These are phyloP conservation scores for Geotrupes spiniger DNA, from an alignment of 2,888 invertebrate genomes.

Conservation along the genomic window DNA sequence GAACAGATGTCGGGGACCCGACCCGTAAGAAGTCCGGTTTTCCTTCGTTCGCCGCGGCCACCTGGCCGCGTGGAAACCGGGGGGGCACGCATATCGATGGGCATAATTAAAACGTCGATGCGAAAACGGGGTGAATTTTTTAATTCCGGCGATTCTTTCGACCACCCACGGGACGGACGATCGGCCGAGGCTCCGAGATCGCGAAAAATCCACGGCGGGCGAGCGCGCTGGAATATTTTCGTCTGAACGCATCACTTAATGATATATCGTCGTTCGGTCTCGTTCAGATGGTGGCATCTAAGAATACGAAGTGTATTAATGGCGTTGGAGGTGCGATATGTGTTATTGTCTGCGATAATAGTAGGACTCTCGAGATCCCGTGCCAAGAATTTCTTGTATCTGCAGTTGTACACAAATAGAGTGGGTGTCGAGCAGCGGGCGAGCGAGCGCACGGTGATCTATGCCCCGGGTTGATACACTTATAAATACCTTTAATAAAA, in stretches of 20 bases:
- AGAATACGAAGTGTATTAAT: slow-evolving; percentile 22
- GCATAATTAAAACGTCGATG: slow-evolving; percentile 2
- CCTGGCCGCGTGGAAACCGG: neutral
- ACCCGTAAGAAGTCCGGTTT: neutral
- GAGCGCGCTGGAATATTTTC: no score
- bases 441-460: slow-evolving; percentile 3
- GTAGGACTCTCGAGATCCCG: slow-evolving; percentile 4
- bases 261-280: slow-evolving; percentile 5
- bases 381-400: slow-evolving; percentile 12
- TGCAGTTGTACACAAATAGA: slow-evolving; percentile 10
- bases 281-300: slow-evolving; percentile 6
- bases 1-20: slow-evolving; percentile 1
- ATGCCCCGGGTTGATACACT: slow-evolving; percentile 11
- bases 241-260: neutral
- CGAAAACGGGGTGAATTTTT: no score
- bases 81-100: neutral
- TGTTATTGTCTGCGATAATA: slow-evolving; percentile 32
- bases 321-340: slow-evolving; percentile 28
- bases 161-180: no score
- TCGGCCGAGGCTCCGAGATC: no score
- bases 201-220: no score
- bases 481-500: slow-evolving; percentile 12
- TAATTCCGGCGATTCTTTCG: no score
- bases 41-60: slow-evolving; percentile 4
- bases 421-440: slow-evolving; percentile 4